Percentiles rank a stretch among this genome's conserved stretches.
Evolutionary conservation across 1,140 invertebrate genomes (phyloP).

Genomic region (Brachionus calyciflorus): DNA sequence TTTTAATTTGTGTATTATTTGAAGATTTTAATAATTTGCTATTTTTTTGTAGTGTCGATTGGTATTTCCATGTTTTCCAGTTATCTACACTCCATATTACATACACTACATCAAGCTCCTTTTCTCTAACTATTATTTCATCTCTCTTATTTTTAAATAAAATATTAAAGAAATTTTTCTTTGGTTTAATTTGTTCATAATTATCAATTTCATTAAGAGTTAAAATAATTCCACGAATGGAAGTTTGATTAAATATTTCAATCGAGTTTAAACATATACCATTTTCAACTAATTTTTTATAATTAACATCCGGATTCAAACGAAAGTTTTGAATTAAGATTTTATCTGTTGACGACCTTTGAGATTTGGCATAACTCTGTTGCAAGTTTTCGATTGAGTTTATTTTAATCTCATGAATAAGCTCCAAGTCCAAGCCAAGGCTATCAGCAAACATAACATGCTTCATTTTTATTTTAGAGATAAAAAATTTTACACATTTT

Average conservation of each 20-base stretch:
- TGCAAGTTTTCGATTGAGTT: neutral
- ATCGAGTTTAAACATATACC: constrained; percentile 37
- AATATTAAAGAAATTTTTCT: neutral
- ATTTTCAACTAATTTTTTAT: neutral
- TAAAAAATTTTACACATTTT: too few species aligned
- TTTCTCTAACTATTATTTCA: neutral
- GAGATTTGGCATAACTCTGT: neutral
- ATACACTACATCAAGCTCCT: constrained; percentile 27
- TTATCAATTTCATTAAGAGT: neutral
- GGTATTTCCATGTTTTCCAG: constrained; percentile 41
- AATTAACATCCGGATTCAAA: neutral
- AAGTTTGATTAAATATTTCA: constrained; percentile 34
- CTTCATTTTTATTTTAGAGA: neutral
- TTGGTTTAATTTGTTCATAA: neutral
- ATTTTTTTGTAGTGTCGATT: constrained; percentile 31
- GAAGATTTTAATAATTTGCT: constrained; percentile 14
- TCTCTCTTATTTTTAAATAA: neutral
- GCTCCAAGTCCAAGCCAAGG: constrained; percentile 25
- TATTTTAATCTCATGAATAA: constrained; percentile 37
- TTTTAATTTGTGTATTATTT: neutral
- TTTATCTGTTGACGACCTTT: neutral
- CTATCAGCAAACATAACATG: constrained; percentile 36
- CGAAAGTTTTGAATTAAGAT: constrained; percentile 8
- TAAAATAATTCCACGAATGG: neutral
- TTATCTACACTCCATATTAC: constrained; percentile 31